phyloP scores from a whole-genome alignment of 2,113 vertebrate genomes.

The Theropithecus gelada region DNA sequence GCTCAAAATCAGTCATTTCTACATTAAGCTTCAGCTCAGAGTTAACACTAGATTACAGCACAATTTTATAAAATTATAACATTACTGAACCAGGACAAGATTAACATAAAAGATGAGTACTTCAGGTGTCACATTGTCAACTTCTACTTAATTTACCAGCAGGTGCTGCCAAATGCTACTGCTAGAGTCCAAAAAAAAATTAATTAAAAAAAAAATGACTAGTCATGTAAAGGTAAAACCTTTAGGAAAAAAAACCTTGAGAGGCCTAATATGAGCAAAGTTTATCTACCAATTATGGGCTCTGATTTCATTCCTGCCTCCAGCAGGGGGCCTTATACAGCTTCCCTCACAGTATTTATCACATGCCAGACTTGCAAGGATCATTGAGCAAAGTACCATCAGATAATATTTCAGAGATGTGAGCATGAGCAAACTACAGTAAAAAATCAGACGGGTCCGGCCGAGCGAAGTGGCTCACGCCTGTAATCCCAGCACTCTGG shows the following conservation, averaged over 20 bases:
- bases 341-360: not conserved
- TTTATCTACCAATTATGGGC: not conserved
- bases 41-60: not conserved
- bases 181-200: not conserved
- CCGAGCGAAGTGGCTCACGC: too few species aligned
- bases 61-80: not conserved
- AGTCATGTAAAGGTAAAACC: not conserved
- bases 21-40: not conserved
- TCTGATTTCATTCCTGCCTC: not conserved
- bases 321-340: not conserved
- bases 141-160: not conserved
- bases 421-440: not conserved
- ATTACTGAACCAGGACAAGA: not conserved
- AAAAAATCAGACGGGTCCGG: not conserved
- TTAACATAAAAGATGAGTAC: not conserved
- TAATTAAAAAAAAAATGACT: too few species aligned
- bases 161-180: not conserved
- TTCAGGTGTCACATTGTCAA: not conserved
- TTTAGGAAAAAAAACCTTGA: not conserved
- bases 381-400: not conserved
- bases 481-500: too few species aligned
- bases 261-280: not conserved
- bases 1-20: slow-evolving; percentile 1
- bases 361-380: not conserved
- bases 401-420: not conserved